Evolutionary conservation across 1,140 invertebrate genomes (phyloP).

Genomic region (Bemisia tabaci): DNA sequence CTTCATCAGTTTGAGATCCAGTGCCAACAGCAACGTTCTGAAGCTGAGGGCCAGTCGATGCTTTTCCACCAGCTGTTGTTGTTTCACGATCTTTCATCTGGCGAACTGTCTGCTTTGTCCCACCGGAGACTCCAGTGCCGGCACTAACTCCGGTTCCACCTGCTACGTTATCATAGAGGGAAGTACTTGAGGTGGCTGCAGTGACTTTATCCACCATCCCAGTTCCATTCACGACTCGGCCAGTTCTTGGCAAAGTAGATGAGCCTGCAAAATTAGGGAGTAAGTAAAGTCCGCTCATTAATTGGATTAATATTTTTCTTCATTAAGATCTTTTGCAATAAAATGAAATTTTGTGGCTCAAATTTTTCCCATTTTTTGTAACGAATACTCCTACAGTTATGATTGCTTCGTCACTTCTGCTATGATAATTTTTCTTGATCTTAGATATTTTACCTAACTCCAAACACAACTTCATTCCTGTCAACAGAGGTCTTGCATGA

Average conservation of each 20-base stretch:
- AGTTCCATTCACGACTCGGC: slow-evolving; percentile 1
- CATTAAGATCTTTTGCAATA: no score
- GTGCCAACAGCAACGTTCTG: slow-evolving; percentile 18
- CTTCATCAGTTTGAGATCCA: slow-evolving; percentile 26
- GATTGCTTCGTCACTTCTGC: no score
- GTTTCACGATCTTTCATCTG: slow-evolving; percentile 33
- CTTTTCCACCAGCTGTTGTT: slow-evolving; percentile 27
- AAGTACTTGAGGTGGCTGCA: slow-evolving; percentile 68
- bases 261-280: slow-evolving; percentile 56
- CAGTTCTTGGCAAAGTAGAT: slow-evolving; percentile 63
- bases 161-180: slow-evolving; percentile 78
- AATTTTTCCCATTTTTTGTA: no score
- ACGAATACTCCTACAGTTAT: no score
- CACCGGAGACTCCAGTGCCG: background rate
- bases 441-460: no score
- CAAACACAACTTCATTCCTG: no score
- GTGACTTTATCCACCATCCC: slow-evolving; percentile 37
- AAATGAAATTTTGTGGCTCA: no score
- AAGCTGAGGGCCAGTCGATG: slow-evolving; percentile 17
- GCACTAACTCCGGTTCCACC: slow-evolving; percentile 19
- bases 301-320: no score
- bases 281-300: no score
- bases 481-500: no score
- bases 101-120: background rate
- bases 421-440: no score